Percentiles rank a stretch among this genome's conserved stretches.
phyloP scores from a whole-genome alignment of 1,140 invertebrate species.

The Conus ventricosus region DNA sequence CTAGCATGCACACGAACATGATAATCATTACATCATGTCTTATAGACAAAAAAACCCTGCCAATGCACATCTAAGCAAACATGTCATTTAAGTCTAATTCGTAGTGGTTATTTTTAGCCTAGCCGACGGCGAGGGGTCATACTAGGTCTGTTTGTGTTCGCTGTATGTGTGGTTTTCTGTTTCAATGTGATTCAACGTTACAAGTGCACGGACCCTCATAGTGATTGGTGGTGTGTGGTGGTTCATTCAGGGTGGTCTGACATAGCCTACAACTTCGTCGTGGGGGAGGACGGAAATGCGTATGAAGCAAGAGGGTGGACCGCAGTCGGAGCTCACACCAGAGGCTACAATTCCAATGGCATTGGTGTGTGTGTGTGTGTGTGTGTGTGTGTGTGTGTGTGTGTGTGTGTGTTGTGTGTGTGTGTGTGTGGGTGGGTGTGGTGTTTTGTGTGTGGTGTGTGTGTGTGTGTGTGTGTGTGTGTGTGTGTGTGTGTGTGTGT shows the following conservation, averaged over 20 bases:
- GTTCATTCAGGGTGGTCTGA: constrained; percentile 41
- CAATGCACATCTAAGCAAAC: neutral
- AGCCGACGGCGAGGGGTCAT: constrained; percentile 75
- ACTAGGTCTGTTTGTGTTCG: no score
- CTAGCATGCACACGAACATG: no score
- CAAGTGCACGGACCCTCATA: no score
- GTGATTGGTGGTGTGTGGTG: no score
- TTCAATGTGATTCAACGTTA: no score
- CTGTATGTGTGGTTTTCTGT: no score
- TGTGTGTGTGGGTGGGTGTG: neutral
- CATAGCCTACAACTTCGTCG: constrained; percentile 62
- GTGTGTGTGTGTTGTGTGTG: constrained; percentile 18
- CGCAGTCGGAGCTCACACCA: constrained; percentile 63
- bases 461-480: constrained; percentile 3
- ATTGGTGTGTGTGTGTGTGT: constrained; percentile 78
- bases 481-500: constrained; percentile 10
- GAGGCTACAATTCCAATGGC: constrained; percentile 80
- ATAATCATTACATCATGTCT: no score
- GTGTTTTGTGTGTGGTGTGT: no score
- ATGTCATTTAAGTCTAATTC: neutral
- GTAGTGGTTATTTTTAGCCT: constrained; percentile 73
- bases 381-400: constrained; percentile 8
- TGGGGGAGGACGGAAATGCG: constrained; percentile 62
- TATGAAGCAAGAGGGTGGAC: constrained; percentile 63
- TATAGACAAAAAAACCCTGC: no score